These are phyloP conservation scores for Cerceris ruficornis DNA, from an alignment of 2,888 invertebrate species.

Conservation along the genomic window DNA sequence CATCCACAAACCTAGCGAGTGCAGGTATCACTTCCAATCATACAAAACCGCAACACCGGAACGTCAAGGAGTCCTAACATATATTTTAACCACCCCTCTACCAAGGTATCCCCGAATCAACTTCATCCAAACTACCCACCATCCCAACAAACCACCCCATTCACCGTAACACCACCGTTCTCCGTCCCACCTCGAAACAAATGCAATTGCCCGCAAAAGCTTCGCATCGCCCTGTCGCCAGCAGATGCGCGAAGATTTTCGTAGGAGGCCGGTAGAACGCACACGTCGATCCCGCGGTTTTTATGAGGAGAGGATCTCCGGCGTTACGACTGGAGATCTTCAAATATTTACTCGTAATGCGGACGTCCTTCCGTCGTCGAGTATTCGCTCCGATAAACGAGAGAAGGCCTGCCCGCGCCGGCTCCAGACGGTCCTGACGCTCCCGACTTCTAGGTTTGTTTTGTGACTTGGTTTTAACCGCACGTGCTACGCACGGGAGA, in stretches of 20 bases:
- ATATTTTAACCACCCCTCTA: too few species aligned
- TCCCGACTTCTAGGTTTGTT: conserved; percentile 67
- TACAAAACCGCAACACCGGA: too few species aligned
- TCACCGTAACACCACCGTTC: too few species aligned
- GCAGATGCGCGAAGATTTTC: conserved; percentile 52
- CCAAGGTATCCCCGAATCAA: too few species aligned
- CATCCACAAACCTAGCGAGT: too few species aligned
- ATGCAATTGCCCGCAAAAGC: neutral
- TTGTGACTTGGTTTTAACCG: conserved; percentile 67
- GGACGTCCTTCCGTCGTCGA: conserved; percentile 77
- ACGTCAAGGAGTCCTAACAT: too few species aligned
- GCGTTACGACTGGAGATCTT: conserved; percentile 72
- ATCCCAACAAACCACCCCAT: too few species aligned
- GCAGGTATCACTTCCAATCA: too few species aligned
- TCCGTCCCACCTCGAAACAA: too few species aligned
- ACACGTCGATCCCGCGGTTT: conserved; percentile 75
- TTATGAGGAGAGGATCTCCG: conserved; percentile 74
- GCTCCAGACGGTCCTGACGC: conserved; percentile 58
- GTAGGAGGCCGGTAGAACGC: conserved; percentile 63
- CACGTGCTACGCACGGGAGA: conserved; percentile 65
- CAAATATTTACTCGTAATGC: conserved; percentile 78
- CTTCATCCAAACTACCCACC: too few species aligned
- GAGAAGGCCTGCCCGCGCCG: conserved; percentile 64
- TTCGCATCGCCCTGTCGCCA: neutral
- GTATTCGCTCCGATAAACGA: conserved; percentile 67